Evolutionary conservation across 2,888 invertebrate species (phyloP), one percentile per base, ranked within the genome.

Genomic region (Napeogenes inachia): DNA sequence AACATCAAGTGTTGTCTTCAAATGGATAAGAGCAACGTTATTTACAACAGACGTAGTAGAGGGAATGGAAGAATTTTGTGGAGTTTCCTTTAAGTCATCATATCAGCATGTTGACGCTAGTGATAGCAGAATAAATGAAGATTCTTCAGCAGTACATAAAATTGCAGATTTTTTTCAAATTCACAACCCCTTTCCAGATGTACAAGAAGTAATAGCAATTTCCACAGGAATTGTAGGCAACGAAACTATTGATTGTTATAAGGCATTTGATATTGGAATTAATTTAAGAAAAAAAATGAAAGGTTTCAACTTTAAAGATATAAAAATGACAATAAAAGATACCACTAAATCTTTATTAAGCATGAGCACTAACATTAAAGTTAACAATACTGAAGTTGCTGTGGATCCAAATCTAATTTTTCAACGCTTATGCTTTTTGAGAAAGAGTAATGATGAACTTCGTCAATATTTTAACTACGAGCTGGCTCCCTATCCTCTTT

Each of bases 51-150:
- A 72, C 61, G 64, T 71, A 47, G 66, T 69, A 46, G 68, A 66
- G 66, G 65, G 59, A 3, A 63, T 72, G 13, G 67, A 70, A 66
- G 50, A 70, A n/a, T 68, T 70, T 67, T 71, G 65, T 54, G 50
- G 68, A 33, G 57, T 71, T 59, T 66, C 67, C 45, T 58, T 59
- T 53, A 47, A 42, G 35, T 61, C 53, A 62, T 56, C 57, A 4
- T 35, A 59, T 33, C 59, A 63, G 42, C 63, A 63, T 42, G 53
- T 35, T 57, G 68, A 68, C 63, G 59, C 67, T 46, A 70, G 64
- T 54, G 59, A 65, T 57, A 59, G 70, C 50, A 56, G 70, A 58
- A 65, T 65, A 38, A 57, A 65, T 54, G 61, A 63, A 32, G 68
- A 71, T 46, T 57, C 66, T 58, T 61, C 56, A 54, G 64, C 57